Base-by-base conservation (phyloP, 2,888 invertebrate species). In the Acrobasis repandana region DNA sequence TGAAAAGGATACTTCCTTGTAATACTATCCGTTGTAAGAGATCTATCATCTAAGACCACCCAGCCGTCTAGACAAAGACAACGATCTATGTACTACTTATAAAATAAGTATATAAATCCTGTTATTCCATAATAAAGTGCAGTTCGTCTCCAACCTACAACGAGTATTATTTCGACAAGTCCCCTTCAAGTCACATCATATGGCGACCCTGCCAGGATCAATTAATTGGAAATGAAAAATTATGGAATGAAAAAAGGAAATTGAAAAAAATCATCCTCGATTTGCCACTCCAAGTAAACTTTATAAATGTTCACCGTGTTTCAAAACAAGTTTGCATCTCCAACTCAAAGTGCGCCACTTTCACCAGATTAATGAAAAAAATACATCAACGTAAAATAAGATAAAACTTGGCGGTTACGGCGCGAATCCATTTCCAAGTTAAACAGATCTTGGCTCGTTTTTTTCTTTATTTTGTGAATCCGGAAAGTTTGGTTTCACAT, bases 351-450 rank as follows among this genome's bases (percentile, higher is more conserved):
- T 33, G 14, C 46, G 74, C 75, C 77, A 76, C 79, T 81, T 79
- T 79, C 80, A 83, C 81, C 77, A 79, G 77, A 81, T 83, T 83
- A 84, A 83, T 83, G 79, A 77, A 74, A 75, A 60, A 77, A 81
- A 80, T 76, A 77, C 79, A 80, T 83, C 77, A 80, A 74, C 70
- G 72, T 61, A 66, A 74, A 80, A 81, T 75, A 77, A 82, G 81
- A 83, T 82, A 82, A 83, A 86, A 83, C 71, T 85, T 83, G 70
- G 71, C 75, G 80, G 80, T 83, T 79, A 88, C 86, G 84, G 80
- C 86, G 79, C 79, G 86, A 87, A 86, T 86, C 87, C 87, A 89
- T 88, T 88, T 83, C 80, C 77, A 87, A 87, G 85, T 87, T 83
- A 86, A 87, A 88, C 84, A 88, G 83, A 84, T 84, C 82, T 83